Evolutionary conservation across 1,140 invertebrate genomes (phyloP), one percentile per base, ranked within the genome.

Genomic region (Bombus polaris): DNA sequence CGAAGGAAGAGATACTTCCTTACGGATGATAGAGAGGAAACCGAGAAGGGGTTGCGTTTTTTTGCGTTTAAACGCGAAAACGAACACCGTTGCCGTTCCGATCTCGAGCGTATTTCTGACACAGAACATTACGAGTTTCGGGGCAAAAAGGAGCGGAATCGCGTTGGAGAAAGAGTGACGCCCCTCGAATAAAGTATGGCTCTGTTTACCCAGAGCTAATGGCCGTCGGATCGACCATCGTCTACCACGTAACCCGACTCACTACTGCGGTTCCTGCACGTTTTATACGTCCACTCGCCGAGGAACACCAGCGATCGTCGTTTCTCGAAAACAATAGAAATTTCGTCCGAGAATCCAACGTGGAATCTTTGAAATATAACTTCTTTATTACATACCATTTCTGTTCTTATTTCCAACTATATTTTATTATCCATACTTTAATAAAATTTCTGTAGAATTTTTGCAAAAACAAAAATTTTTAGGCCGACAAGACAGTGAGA

Each of bases 201-300:
- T 94, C 93, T 95, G 94, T 95, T 95, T 95, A 95, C 94, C 90
- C 93, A 89, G 90, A 92, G 93, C 93, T 95, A 95, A 95, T 95
- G 94, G 94, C 92, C 92, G 92, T 92, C 90, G 93, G 91, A 94
- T 94, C 93, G 91, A 90, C 93, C 93, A 93, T 92, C 92, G 93
- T 94, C 93, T 93, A 91, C 86, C 84, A 79, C 87, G 91, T 89
- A 92, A 92, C 88, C 88, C 83, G 77, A 79, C 88, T 77, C 85
- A 68, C 81, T 88, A 42, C 82, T 72, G 83, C 74, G 89, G 77
- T 85, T 90, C 76, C 76, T 90, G 59, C 77, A 77, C 76, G 65
- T 88, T 90, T 88, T 88, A 73, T 68, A 87, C 82, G 78, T 90
- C 62, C 76, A 77, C 75, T 65, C 62, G 72, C 66, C 83, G 68